These are phyloP conservation scores for Anorthoa munda DNA, from an alignment of 2,888 invertebrate species.

Conservation along the genomic window DNA sequence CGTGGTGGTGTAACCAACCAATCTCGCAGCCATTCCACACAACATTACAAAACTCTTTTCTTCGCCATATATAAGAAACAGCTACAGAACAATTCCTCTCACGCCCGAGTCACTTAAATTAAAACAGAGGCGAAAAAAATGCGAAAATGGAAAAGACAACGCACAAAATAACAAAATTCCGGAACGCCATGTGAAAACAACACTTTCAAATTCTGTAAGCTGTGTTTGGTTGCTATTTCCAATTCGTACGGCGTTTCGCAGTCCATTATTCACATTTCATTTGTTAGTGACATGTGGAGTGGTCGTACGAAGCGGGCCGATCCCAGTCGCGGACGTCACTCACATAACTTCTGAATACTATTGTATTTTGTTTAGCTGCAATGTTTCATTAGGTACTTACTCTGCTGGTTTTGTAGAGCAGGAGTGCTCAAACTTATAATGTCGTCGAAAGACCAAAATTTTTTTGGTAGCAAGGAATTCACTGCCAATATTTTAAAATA, in stretches of 20 bases:
- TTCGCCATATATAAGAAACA: conserved; percentile 22
- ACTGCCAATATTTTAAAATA: too few relatives aligned
- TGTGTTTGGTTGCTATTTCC: conserved; percentile 73
- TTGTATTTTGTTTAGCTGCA: conserved; percentile 46
- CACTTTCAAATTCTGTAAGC: conserved; percentile 70
- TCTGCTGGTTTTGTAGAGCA: not conserved
- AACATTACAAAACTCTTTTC: conserved; percentile 18
- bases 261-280: conserved; percentile 82
- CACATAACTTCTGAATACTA: conserved; percentile 57
- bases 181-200: conserved; percentile 61
- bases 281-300: conserved; percentile 73
- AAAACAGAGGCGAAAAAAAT: conserved; percentile 50
- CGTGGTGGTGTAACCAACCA: not conserved
- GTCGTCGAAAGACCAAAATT: too few relatives aligned
- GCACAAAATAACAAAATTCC: conserved; percentile 65
- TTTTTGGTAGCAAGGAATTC: too few relatives aligned
- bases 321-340: conserved; percentile 70
- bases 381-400: conserved; percentile 18
- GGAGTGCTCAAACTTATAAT: not conserved
- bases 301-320: conserved; percentile 42
- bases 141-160: conserved; percentile 53
- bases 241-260: conserved; percentile 76
- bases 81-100: conserved; percentile 40
- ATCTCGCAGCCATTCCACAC: not conserved
- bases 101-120: conserved; percentile 57